Base-by-base conservation (phyloP, 2,113 vertebrate genomes). In the Equus przewalskii region DNA sequence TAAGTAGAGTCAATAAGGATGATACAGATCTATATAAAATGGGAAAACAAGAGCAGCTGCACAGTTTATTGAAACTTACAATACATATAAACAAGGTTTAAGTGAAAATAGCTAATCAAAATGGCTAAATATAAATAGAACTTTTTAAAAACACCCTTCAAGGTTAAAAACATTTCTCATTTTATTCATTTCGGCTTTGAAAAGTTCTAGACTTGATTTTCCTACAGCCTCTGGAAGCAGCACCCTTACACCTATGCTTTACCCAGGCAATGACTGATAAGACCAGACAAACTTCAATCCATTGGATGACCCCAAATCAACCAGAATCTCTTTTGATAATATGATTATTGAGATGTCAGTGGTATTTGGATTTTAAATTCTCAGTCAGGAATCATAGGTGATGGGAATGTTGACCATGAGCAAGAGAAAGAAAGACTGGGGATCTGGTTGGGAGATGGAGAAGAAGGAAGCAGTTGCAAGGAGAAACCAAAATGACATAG, bases 1-100 rank as follows among this genome's bases (percentile, higher is more conserved):
- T 96, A 87, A 90, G 44, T 75, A 72, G 89, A 94, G 62, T 94
- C 86, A 95, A 79, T 93, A 96, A 79, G 11, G 16, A 54, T 96
- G 51, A 96, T 70, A 65, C 11, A 94, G 44, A 83, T 96, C 49
- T 89, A n/a, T 79, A 80, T 30, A 79, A 79, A 95, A 89, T 5
- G 28, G 18, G 75, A 76, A 97, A 86, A 62, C 56, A 62, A 90
- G 64, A 82, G 64, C 28, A 69, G 69, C 6, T 46, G 16, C 7
- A 78, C n/a, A 75, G 89, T 94, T n/a, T 96, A 56, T 93, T 92
- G 83, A 97, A 81, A 89, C 24, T 78, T 62, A 51, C 5, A 79
- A 73, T 54, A 87, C 2, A 21, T 79, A 73, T 70, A 67, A 96
- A 78, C 13, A 93, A 64, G 89, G 69, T 83, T 96, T 91, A 89